Evolutionary conservation across 2,797 vertebrate species (phyloP), one percentile per base, ranked within the genome.

Genomic region (Microctenopoma stevenorrisi): DNA sequence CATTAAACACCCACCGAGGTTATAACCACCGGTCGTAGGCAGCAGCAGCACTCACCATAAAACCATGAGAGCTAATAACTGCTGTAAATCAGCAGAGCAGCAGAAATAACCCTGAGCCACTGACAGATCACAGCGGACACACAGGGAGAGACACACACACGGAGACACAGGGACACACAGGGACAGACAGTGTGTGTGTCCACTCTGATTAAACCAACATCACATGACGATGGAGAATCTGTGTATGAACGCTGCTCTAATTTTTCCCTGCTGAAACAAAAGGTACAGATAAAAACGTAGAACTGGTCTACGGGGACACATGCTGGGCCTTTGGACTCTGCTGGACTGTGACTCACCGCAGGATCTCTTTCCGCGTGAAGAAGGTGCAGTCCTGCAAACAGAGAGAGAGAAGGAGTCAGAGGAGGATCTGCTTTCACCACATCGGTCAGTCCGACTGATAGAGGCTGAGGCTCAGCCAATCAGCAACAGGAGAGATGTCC

Each of bases 341-440:
- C 18, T 8, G 8, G 8, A 8, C 10, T 11, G 10, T 40, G 2
- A 94, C 96, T 96, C 87, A 98, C 96, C 96, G 89, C 84, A 97
- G 95, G 76, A 98, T 96, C 86, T 97, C 96, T 82, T 97, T 97
- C 65, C 96, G 92, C 44, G 96, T 96, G 89, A 97, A 97, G 91
- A 96, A 97, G 0, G 94, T 95, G 75, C 96, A 98, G 82, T 97
- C 96, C 96, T 97, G 93, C 33, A 55, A 84, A 89, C 63, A 87
- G 22, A 51, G 7, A 50, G 9, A 13, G n/a, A 66, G 69, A 74
- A 38, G 4, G 40, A 16, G 4, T n/a, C 15, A 16, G 59, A 13
- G 70, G 49, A 76, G 71, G 62, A 64, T 74, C 49, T 69, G 18
- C 18, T 18, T 18, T 18, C 18, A 18, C 18, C 18, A 18, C 18